These are phyloP conservation scores for Coracopsis vasa DNA, from an alignment of 2,113 vertebrate species.

Conservation along the genomic window DNA sequence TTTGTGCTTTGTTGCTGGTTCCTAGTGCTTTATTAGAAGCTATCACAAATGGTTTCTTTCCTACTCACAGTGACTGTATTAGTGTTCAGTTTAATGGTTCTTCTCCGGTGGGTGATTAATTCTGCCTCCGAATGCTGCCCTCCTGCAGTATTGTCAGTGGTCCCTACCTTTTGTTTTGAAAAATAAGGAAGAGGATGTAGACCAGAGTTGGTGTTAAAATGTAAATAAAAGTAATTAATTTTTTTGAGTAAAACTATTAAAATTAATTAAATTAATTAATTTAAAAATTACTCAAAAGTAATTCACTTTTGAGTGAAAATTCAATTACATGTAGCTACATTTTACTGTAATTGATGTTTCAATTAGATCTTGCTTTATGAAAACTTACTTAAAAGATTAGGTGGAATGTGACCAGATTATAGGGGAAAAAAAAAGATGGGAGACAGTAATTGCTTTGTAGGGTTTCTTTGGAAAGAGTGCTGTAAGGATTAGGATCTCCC, in stretches of 20 bases:
- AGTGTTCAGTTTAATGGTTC: neutral
- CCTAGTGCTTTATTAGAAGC: neutral
- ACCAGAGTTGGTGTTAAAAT: neutral
- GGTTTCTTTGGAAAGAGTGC: neutral
- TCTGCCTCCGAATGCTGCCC: neutral
- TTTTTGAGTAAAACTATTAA: neutral
- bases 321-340: neutral
- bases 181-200: neutral
- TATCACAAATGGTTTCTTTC: neutral
- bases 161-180: neutral
- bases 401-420: neutral
- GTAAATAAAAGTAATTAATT: neutral
- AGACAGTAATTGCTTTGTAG: neutral
- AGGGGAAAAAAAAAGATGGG: neutral
- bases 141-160: neutral
- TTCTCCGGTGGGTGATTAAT: neutral
- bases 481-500: neutral
- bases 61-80: neutral
- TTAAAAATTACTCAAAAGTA: neutral
- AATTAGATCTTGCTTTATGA: constrained; percentile 7
- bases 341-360: neutral
- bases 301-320: neutral
- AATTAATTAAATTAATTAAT: neutral
- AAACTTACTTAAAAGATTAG: constrained; percentile 21
- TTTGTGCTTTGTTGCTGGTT: neutral